phyloP scores from a whole-genome alignment of 2,797 vertebrate species.

The Pogonophryne albipinna region DNA sequence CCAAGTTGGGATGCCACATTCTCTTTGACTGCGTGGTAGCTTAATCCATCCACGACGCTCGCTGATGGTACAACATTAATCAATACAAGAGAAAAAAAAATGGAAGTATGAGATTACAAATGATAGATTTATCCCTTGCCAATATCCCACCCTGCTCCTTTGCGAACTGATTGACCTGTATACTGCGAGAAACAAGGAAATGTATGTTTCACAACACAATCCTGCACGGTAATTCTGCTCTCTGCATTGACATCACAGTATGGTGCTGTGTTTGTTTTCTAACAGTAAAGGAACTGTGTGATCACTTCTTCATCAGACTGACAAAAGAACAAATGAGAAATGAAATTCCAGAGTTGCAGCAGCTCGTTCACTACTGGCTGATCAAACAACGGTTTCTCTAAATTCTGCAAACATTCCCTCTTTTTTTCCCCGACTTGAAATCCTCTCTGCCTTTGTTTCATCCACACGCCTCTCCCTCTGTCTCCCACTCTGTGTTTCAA shows the following conservation, averaged over 20 bases:
- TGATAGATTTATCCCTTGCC: constrained; percentile 49
- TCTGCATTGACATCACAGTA: not conserved
- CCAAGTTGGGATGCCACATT: constrained; percentile 64
- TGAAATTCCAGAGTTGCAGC: constrained; percentile 26
- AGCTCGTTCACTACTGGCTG: constrained; percentile 26
- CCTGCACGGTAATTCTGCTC: constrained; percentile 1
- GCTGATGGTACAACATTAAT: constrained; percentile 58
- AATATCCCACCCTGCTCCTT: constrained; percentile 10
- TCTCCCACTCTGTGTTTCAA: constrained; percentile 41
- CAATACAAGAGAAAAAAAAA: constrained; percentile 56
- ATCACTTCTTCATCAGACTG: constrained; percentile 33
- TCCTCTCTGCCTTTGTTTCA: constrained; percentile 38
- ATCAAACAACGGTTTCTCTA: constrained; percentile 57
- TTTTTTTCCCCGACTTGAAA: constrained; percentile 47
- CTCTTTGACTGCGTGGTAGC: constrained; percentile 56
- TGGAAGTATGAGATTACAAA: constrained; percentile 60
- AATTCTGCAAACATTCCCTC: constrained; percentile 39
- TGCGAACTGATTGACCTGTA: constrained; percentile 16
- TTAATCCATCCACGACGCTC: constrained; percentile 68
- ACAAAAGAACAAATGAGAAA: constrained; percentile 48
- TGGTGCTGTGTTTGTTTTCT: not conserved
- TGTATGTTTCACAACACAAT: constrained; percentile 11
- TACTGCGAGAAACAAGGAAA: constrained; percentile 2
- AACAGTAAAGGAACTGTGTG: constrained; percentile 14
- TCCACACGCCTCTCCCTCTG: constrained; percentile 29